These are phyloP conservation scores for Phaenicophaeus curvirostris DNA, from an alignment of 2,797 vertebrate species.

Conservation along the genomic window DNA sequence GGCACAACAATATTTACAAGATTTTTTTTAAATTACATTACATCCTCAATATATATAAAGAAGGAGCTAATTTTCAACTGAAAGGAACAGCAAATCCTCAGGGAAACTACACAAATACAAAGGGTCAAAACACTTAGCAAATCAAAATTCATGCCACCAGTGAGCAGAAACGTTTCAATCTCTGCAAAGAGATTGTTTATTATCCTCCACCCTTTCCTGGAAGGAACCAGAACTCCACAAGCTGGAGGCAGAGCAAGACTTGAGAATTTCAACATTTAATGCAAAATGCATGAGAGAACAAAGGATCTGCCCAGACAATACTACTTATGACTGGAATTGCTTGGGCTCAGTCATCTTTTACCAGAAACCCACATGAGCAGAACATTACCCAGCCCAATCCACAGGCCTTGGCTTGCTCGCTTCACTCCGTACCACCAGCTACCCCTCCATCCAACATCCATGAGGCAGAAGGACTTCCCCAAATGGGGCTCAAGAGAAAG, in stretches of 20 bases:
- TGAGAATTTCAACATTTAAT: not conserved
- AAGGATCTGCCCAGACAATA: not conserved
- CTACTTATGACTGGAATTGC: not conserved
- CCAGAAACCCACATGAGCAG: not conserved
- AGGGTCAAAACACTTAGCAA: slow-evolving; percentile 11
- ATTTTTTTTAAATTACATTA: not conserved
- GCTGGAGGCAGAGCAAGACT: not conserved
- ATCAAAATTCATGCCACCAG: slow-evolving; percentile 21
- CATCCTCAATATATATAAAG: not conserved
- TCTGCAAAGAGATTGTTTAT: not conserved
- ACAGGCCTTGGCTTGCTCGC: fast-evolving
- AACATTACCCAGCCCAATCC: fast-evolving
- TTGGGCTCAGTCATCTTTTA: not conserved
- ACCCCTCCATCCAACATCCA: fast-evolving
- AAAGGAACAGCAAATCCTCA: not conserved
- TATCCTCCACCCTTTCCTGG: not conserved
- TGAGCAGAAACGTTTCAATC: not conserved
- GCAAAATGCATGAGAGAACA: not conserved
- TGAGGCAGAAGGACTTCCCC: not conserved
- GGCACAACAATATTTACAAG: not conserved
- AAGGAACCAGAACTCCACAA: not conserved
- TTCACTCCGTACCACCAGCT: not conserved
- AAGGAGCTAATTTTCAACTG: not conserved
- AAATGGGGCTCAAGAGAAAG: not conserved
- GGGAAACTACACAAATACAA: not conserved